phyloP scores from a whole-genome alignment of 2,888 invertebrate species.

The Luperina testacea region DNA sequence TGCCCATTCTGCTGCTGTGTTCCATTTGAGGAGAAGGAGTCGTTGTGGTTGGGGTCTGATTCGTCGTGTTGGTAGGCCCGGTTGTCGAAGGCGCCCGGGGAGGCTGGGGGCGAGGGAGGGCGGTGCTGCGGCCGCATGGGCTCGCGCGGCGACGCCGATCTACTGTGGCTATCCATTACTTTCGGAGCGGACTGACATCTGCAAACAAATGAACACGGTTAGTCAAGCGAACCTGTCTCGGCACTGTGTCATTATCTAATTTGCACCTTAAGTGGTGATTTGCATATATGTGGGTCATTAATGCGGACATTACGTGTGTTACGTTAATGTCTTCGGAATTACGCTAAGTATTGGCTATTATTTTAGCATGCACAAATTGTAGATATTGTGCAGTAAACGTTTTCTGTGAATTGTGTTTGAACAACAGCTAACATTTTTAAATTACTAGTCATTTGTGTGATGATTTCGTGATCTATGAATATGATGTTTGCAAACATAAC shows the following conservation, averaged over 20 bases:
- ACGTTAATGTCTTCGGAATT: constrained; percentile 41
- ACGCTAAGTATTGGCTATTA: constrained; percentile 35
- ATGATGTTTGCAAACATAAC: constrained; percentile 37
- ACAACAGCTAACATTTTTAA: constrained; percentile 28
- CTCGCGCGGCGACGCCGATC: constrained; percentile 89
- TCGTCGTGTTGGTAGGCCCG: constrained; percentile 85
- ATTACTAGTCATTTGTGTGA: constrained; percentile 38
- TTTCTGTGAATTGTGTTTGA: constrained; percentile 33
- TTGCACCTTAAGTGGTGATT: constrained; percentile 50
- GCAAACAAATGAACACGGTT: constrained; percentile 65
- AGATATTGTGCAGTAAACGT: constrained; percentile 29
- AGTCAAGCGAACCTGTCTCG: constrained; percentile 35
- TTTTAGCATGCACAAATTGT: constrained; percentile 33
- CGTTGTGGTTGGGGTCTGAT: constrained; percentile 86
- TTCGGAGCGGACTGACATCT: constrained; percentile 89
- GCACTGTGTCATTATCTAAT: constrained; percentile 38
- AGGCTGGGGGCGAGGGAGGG: constrained; percentile 83
- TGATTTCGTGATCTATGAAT: constrained; percentile 32
- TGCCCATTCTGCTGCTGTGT: constrained; percentile 83
- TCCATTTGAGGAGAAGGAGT: constrained; percentile 86
- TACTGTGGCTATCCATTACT: constrained; percentile 88
- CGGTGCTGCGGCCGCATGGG: constrained; percentile 86
- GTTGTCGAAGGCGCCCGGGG: constrained; percentile 86
- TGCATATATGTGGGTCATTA: constrained; percentile 62
- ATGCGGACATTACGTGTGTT: constrained; percentile 42